Conservation (phyloP, 2,113 vertebrate species). For the Salvelinus sp. region DNA sequence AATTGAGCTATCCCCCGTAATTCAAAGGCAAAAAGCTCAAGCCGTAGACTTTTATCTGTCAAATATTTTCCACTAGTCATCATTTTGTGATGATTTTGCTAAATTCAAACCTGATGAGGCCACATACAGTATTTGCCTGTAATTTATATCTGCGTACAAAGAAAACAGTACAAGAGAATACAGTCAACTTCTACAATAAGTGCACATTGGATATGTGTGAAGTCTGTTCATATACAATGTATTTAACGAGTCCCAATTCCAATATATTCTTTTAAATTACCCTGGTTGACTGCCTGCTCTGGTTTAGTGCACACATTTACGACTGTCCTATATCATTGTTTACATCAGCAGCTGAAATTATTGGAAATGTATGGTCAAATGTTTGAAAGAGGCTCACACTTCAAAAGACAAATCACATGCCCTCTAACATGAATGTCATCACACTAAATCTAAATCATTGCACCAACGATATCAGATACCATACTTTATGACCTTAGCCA, state of each 20-base stretch:
- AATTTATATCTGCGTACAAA: conserved; percentile 50
- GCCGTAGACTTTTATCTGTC: conserved; percentile 5
- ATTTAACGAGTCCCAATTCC: conserved; percentile 34
- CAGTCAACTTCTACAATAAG: conserved; percentile 30
- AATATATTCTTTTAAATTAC: conserved; percentile 13
- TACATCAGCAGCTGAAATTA: neutral
- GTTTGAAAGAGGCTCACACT: neutral
- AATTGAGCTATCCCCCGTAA: conserved; percentile 35
- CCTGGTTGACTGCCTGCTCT: neutral
- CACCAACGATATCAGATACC: neutral
- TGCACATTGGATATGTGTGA: conserved; percentile 29
- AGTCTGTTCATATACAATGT: conserved; percentile 6
- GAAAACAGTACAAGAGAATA: conserved; percentile 43
- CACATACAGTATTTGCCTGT: conserved; percentile 53
- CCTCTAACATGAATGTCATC: neutral
- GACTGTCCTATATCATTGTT: neutral
- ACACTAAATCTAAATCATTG: neutral
- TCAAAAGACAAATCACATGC: neutral
- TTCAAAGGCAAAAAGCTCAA: conserved; percentile 19
- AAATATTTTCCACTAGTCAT: conserved; percentile 17
- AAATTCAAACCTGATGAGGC: conserved; percentile 11
- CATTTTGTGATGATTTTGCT: conserved; percentile 39
- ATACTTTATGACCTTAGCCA: conserved; percentile 12
- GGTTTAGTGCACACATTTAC: neutral
- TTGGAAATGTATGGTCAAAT: neutral